A percentile compares a stretch with the other conserved stretches of the same genome.
phyloP scores from a whole-genome alignment of 2,888 invertebrate species.

The Neria commutata region DNA sequence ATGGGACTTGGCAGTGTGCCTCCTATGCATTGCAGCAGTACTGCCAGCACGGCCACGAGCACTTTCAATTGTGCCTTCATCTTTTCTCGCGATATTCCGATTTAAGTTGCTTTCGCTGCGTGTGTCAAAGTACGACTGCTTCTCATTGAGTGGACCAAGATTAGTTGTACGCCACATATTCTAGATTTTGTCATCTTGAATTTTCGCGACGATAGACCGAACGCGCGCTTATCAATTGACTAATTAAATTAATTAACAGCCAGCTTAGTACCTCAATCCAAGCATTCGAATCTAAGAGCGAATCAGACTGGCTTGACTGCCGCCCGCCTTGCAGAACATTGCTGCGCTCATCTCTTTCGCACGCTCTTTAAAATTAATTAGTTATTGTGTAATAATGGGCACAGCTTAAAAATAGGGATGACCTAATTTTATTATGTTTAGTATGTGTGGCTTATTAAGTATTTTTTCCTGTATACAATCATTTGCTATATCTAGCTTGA shows the following conservation, averaged over 20 bases:
- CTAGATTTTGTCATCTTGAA: not conserved
- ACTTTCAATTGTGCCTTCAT: constrained; percentile 3
- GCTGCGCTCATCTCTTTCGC: no score
- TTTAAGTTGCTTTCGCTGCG: not conserved
- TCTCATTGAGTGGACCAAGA: no score
- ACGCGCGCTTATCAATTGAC: not conserved
- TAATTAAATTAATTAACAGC: constrained; percentile 1
- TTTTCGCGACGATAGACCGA: not conserved
- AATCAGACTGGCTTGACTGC: no score
- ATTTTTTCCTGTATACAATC: no score
- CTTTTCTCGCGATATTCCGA: not conserved
- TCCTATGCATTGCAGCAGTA: constrained; percentile 8
- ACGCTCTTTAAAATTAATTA: not conserved
- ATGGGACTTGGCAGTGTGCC: constrained; percentile 28
- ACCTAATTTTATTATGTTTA: constrained; percentile 14
- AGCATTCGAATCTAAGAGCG: no score
- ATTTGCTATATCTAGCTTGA: no score
- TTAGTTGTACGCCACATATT: not conserved
- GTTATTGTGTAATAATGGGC: not conserved
- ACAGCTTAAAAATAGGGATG: constrained; percentile 6
- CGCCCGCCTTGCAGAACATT: no score
- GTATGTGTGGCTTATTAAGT: not conserved
- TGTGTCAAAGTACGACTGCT: not conserved
- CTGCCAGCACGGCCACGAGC: constrained; percentile 14
- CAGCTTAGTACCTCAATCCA: no score